These are phyloP conservation scores for Illadopsis cleaveri DNA, from an alignment of 2,113 vertebrate species.

Conservation along the genomic window DNA sequence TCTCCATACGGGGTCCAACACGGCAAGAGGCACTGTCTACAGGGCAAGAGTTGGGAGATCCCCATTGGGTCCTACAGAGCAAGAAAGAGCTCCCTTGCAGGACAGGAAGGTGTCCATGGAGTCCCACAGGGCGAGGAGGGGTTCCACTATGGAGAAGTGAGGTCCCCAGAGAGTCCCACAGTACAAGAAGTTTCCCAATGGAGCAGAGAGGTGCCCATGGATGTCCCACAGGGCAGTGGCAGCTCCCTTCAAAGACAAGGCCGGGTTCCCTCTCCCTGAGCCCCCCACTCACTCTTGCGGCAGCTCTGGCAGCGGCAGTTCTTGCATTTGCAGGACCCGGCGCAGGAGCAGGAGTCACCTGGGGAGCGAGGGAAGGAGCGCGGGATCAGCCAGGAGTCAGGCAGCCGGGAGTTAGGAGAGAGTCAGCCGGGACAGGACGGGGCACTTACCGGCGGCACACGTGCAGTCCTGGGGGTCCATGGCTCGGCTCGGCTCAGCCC, in stretches of 20 bases:
- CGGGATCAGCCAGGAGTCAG: background rate
- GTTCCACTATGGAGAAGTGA: rapidly evolving
- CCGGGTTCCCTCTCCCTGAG: background rate
- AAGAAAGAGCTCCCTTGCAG: too few species aligned
- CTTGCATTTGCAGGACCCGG: conserved; percentile 77
- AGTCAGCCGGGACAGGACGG: background rate
- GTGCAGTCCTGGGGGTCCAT: conserved; percentile 63
- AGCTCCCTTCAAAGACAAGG: background rate
- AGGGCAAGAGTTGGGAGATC: background rate
- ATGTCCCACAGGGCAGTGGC: background rate
- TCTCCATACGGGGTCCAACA: rapidly evolving
- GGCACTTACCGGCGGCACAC: conserved; percentile 27
- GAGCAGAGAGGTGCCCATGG: background rate
- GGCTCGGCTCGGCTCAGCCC: rapidly evolving
- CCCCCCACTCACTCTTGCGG: conserved; percentile 68
- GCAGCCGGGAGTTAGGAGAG: background rate
- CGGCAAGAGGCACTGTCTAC: background rate
- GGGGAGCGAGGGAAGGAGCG: background rate
- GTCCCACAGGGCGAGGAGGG: background rate
- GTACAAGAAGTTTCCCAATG: background rate
- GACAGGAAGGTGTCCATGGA: background rate
- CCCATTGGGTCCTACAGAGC: rapidly evolving
- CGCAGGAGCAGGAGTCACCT: conserved; percentile 85
- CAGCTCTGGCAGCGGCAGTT: conserved; percentile 84
- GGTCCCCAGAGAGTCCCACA: background rate